These are phyloP conservation scores for Aratinga solstitialis DNA, from an alignment of 2,797 vertebrate species.

Conservation along the genomic window DNA sequence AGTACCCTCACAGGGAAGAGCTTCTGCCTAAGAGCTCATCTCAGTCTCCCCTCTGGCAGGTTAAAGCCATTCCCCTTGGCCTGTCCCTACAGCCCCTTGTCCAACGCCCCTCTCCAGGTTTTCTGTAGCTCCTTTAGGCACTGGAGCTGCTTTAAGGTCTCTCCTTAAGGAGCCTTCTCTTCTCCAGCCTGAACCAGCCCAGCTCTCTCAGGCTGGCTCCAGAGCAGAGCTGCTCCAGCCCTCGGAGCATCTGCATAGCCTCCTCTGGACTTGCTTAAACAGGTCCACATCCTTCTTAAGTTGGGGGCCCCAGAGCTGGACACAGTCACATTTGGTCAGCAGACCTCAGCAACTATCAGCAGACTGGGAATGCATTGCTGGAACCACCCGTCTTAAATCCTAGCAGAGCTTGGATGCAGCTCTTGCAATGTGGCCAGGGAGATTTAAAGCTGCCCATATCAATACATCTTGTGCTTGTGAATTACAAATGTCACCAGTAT, in stretches of 20 bases:
- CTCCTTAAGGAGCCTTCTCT: neutral
- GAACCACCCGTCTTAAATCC: neutral
- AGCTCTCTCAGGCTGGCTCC: neutral
- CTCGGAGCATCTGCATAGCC: neutral
- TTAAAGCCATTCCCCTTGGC: too few relatives aligned
- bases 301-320: neutral
- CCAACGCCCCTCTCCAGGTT: too few relatives aligned
- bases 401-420: neutral
- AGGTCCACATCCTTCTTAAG: neutral
- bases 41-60: too few relatives aligned
- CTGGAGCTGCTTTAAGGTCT: neutral
- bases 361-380: neutral
- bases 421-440: neutral
- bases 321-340: neutral
- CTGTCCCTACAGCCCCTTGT: too few relatives aligned
- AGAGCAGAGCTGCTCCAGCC: neutral
- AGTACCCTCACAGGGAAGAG: too few relatives aligned
- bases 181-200: neutral
- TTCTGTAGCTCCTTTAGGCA: neutral
- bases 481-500: neutral
- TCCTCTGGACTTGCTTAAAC: neutral
- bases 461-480: conserved; percentile 19
- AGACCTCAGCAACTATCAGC: neutral
- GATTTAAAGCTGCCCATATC: conserved; percentile 5
- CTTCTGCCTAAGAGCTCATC: too few relatives aligned